These are phyloP conservation scores for Phaonia tiefii DNA, from an alignment of 2,888 invertebrate species.

Conservation along the genomic window DNA sequence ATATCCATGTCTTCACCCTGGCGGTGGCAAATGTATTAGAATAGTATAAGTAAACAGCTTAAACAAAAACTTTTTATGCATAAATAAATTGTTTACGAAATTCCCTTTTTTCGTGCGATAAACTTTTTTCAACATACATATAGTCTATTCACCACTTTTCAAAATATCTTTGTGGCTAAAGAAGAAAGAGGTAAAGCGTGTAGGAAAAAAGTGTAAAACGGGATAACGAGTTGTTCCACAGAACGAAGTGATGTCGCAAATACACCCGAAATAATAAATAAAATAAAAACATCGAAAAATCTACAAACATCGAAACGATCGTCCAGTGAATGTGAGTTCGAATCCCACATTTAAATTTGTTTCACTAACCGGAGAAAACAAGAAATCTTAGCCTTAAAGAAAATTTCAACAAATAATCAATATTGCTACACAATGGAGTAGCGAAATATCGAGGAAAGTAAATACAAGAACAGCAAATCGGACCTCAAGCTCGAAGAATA, in stretches of 20 bases:
- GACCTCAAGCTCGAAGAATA: no score
- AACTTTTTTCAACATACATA: conserved; percentile 49
- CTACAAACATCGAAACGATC: no score
- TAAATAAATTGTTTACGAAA: conserved; percentile 57
- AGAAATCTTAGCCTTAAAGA: no score
- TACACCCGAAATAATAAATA: conserved; percentile 2
- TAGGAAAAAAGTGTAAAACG: conserved; percentile 6
- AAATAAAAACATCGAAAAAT: no score
- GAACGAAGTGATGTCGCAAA: conserved; percentile 8
- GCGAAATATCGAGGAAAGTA: no score
- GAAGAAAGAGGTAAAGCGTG: conserved; percentile 12
- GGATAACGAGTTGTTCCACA: conserved; percentile 31
- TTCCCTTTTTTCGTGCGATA: conserved; percentile 27
- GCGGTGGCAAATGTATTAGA: conserved; percentile 1
- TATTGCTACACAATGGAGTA: no score
- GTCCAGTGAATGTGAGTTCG: no score
- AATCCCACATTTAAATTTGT: no score
- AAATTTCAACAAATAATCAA: no score
- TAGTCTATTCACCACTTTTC: conserved; percentile 50
- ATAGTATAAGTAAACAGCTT: conserved; percentile 15
- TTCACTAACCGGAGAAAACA: no score
- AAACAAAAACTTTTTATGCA: conserved; percentile 23
- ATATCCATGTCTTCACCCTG: no score
- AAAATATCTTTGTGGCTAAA: conserved; percentile 43
- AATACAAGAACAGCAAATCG: no score